phyloP scores from a whole-genome alignment of 30 jellyfish, hydroid and myxozoan genomes.

The Pelagia noctiluca region DNA sequence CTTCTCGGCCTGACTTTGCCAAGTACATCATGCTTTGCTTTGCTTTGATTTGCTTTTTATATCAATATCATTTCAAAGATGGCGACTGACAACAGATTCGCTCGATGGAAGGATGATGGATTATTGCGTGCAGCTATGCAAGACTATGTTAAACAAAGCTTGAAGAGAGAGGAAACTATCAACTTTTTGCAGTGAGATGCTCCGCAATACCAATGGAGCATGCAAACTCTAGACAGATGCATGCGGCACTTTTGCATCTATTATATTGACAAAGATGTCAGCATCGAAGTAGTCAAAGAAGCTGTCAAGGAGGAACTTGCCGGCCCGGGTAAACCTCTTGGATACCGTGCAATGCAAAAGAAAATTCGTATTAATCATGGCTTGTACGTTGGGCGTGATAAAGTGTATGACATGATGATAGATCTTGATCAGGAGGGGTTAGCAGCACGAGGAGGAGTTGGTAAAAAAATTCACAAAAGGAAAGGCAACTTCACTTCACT shows the following conservation, averaged over 20 bases:
- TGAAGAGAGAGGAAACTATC: conserved; percentile 35
- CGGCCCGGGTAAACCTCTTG: conserved; percentile 63
- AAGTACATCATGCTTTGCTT: too few species aligned
- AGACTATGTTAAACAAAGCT: conserved; percentile 22
- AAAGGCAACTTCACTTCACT: neutral
- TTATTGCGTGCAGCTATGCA: conserved; percentile 17
- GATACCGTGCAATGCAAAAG: conserved; percentile 60
- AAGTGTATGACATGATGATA: conserved; percentile 30
- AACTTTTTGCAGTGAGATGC: conserved; percentile 43
- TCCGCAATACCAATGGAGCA: conserved; percentile 55
- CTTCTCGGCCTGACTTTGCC: too few species aligned
- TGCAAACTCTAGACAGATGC: conserved; percentile 42
- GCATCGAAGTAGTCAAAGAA: conserved; percentile 11
- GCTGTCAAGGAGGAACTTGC: conserved; percentile 45
- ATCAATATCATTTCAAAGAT: too few species aligned
- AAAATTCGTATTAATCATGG: conserved; percentile 8
- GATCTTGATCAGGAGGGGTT: conserved; percentile 30
- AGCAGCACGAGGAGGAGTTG: conserved; percentile 34
- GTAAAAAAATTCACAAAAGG: conserved; percentile 1
- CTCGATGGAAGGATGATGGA: conserved; percentile 14
- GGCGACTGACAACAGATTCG: conserved; percentile 1
- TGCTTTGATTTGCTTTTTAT: too few species aligned
- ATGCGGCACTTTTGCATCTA: conserved; percentile 11
- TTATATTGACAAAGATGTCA: neutral
- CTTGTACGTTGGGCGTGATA: conserved; percentile 27